Evolutionary conservation across 2,888 invertebrate genomes (phyloP).

Genomic region (Mythimna vitellina): DNA sequence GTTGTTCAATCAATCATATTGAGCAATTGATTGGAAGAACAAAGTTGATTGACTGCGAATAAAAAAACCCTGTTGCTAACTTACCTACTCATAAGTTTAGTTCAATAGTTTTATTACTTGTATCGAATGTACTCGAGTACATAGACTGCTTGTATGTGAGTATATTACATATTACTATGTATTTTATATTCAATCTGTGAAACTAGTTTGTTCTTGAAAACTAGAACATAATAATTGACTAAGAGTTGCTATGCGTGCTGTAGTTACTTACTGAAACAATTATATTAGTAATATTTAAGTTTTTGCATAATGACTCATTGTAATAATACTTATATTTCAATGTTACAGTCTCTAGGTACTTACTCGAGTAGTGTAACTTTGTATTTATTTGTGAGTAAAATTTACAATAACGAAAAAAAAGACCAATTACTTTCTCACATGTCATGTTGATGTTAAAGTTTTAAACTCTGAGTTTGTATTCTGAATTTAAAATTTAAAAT

Average conservation of each 20-base stretch:
- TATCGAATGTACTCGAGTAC: constrained; percentile 14
- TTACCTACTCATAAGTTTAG: constrained; percentile 22
- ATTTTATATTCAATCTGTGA: not conserved
- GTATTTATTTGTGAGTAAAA: not conserved
- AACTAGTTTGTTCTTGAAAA: constrained; percentile 31
- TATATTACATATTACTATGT: not conserved
- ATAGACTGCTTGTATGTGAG: not conserved
- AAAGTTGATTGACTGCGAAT: constrained; percentile 37
- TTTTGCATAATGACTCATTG: constrained; percentile 5
- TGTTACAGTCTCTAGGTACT: not conserved
- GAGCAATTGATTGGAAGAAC: constrained; percentile 51
- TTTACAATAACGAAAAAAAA: too few species aligned
- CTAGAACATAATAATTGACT: constrained; percentile 14
- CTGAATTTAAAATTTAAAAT: not conserved
- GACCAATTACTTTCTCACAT: too few species aligned
- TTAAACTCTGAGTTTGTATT: too few species aligned
- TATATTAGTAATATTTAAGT: constrained; percentile 1
- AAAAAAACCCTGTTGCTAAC: constrained; percentile 44
- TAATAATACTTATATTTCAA: not conserved
- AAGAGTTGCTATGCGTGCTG: constrained; percentile 2
- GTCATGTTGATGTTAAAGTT: too few species aligned
- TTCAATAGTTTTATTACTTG: constrained; percentile 38
- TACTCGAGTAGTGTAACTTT: not conserved
- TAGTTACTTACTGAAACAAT: not conserved
- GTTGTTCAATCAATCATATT: constrained; percentile 57